phyloP scores from a whole-genome alignment of 2,113 vertebrate species.

The Tachysurus vachellii region DNA sequence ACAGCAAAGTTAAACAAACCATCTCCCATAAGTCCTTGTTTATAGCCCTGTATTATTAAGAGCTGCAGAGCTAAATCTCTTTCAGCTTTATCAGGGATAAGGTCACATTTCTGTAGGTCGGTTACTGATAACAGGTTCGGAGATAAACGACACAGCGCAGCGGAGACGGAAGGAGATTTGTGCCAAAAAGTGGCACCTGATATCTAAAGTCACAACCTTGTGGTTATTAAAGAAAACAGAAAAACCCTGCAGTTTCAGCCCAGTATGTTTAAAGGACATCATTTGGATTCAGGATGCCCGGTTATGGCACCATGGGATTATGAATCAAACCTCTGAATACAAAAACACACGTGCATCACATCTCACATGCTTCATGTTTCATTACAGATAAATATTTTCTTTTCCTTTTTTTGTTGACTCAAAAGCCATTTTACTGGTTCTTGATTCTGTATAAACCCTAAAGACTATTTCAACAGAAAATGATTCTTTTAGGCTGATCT shows the following conservation, averaged over 20 bases:
- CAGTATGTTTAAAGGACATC: background rate
- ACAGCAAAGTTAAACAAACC: background rate
- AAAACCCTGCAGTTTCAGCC: background rate
- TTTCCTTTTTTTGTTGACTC: background rate
- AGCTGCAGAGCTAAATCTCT: background rate
- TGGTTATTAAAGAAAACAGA: background rate
- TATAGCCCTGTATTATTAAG: background rate
- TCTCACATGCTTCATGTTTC: background rate
- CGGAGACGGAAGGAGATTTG: slow-evolving; percentile 21
- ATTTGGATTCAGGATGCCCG: background rate
- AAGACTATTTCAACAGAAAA: background rate
- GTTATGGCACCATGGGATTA: background rate
- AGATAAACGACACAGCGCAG: slow-evolving; percentile 16
- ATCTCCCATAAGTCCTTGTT: background rate
- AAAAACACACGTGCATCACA: background rate
- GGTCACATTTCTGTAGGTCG: background rate
- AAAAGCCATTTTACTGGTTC: background rate
- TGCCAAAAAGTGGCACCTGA: background rate
- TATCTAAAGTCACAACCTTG: background rate
- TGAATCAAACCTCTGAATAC: background rate
- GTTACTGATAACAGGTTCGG: background rate
- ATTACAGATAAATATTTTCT: background rate
- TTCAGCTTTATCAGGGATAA: background rate
- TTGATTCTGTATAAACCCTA: background rate
- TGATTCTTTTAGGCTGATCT: background rate